Evolutionary conservation across 2,113 vertebrate species (phyloP), one percentile per base, ranked within the genome.

Genomic region (Platysteira castanea): DNA sequence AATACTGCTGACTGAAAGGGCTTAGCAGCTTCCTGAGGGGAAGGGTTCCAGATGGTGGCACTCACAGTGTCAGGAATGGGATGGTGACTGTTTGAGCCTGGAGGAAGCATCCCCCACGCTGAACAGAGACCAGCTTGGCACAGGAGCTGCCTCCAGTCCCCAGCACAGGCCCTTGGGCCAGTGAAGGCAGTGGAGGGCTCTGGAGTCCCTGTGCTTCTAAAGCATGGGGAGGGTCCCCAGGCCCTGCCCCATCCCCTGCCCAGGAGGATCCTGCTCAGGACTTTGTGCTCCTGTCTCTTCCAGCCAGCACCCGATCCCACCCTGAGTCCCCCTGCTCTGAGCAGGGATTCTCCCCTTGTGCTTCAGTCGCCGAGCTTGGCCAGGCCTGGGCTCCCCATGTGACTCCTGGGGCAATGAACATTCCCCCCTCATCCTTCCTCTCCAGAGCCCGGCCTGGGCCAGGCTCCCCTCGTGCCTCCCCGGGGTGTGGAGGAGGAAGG

Each of bases 361-460:
- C 61, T 56, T 54, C 60, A 54, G 13, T 8, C 41, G 41, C 42
- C 0, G 7, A 27, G 53, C 57, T 2, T 21, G 65, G 47, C 47
- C 52, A 17, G 19, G 4, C 7, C 56, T 0, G 0, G 20, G 53
- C 15, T 92, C 46, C 53, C 37, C 26, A 2, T 0, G 1, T 5
- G 17, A 13, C 26, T 33, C 44, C 49, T 8, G 24, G 18, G 26
- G 20, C 1, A 1, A 20, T 20, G 35, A 21, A 42, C 35, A 1
- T 57, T 76, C 20, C 31, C 28, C 31, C 16, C 28, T 56, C 41
- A 47, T 6, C 35, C 52, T 31, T 11, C 52, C 50, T 27, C 61
- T 21, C 30, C 35, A 10, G 19, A 37, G 35, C 61, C 1, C 21
- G 54, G 63, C 50, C 56, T 21, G 14, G 3, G 2, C 54, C 2